Conservation (phyloP, 64 coral and sea anemone genomes). For the Montipora cactus region DNA sequence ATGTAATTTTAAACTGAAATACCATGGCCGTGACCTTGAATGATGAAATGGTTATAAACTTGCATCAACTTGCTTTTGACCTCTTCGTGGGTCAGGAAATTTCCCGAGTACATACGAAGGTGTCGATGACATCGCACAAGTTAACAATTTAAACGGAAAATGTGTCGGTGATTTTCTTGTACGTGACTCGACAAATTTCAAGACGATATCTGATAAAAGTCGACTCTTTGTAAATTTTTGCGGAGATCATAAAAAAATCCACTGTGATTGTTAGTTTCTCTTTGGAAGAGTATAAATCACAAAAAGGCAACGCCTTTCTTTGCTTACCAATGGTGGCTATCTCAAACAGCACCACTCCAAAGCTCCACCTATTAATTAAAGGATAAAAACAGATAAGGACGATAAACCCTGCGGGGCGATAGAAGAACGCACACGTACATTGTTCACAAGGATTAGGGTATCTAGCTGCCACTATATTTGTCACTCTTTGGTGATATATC, state of each 20-base stretch:
- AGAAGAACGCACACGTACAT: too few species aligned
- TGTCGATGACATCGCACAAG: too few species aligned
- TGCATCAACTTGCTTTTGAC: neutral
- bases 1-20: neutral
- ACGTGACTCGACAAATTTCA: neutral
- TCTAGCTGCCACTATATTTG: too few species aligned
- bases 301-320: neutral
- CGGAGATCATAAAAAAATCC: too few species aligned
- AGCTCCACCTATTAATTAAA: slow-evolving; percentile 46
- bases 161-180: too few species aligned
- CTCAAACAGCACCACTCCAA: slow-evolving; percentile 61
- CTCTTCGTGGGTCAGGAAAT: neutral
- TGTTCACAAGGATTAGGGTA: too few species aligned
- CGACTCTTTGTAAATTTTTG: neutral
- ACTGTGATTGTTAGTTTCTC: too few species aligned
- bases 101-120: too few species aligned
- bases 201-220: neutral
- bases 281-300: too few species aligned
- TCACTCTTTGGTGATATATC: too few species aligned
- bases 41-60: neutral
- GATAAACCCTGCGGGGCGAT: too few species aligned
- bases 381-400: neutral
- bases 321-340: slow-evolving; percentile 54
- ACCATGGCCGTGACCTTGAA: neutral
- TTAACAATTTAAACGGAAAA: too few species aligned